Evolutionary conservation across 2,888 invertebrate species (phyloP), one percentile per base, ranked within the genome.

Genomic region (Falcaria lacertinaria): DNA sequence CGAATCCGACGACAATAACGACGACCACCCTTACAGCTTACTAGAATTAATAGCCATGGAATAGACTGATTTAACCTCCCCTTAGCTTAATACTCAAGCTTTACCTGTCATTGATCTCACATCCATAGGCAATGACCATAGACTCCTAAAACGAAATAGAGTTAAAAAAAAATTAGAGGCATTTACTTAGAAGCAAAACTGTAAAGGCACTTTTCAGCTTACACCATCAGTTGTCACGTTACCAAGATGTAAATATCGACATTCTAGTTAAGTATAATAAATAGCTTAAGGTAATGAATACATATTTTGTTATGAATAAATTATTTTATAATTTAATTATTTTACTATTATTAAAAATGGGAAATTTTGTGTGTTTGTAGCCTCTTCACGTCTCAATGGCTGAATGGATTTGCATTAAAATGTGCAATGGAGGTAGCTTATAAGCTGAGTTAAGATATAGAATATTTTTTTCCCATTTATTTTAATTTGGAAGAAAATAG

Each of bases 21-120:
- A 64, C 50, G 73, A 74, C 16, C 71, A 57, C 42, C 80, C 76
- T 37, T 76, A 68, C 51, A 83, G 76, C 57, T 71, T 88, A 60
- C 63, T 88, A 67, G 86, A 86, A 70, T 60, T 88, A 62, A 80
- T 88, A 77, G 76, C 79, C 61, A 85, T 86, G 82, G 80, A 85
- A 69, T 88, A 85, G 80, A 80, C 77, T 81, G 78, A 81, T 52
- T 47, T 54, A 52, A 47, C 39, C 39, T 49, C 46, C 45, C 41
- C 39, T 47, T 47, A 38, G 37, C 42, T 43, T 47, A 65, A 66
- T 62, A 64, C 57, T 66, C 60, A 65, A 71, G 68, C 69, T 75
- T 60, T 61, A 33, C 56, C 50, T 45, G 43, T 52, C 50, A 48
- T 60, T 59, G 67, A 68, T 68, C 67, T 69, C 67, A 65, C 46